phyloP scores from a whole-genome alignment of 2,113 vertebrate species.

The Craseonycteris thonglongyai region DNA sequence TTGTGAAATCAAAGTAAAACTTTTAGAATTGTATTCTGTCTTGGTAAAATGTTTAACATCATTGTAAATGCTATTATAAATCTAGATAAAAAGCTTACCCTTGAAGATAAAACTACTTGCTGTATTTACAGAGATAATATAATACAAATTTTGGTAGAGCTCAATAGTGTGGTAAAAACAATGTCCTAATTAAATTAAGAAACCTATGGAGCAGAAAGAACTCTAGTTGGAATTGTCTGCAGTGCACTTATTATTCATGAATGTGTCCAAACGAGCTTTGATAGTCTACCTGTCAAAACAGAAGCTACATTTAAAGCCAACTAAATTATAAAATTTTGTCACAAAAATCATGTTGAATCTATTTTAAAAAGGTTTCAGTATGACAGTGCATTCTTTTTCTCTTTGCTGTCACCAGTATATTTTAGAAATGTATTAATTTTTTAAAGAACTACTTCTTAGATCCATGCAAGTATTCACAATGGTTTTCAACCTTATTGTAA shows the following conservation, averaged over 20 bases:
- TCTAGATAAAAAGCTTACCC: not conserved
- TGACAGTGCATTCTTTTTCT: not conserved
- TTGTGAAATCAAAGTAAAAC: conserved; percentile 20
- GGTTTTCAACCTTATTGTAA: not conserved
- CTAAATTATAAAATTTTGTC: not conserved
- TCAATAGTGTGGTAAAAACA: not conserved
- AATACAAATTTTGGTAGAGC: not conserved
- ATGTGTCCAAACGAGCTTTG: not conserved
- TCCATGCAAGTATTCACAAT: not conserved
- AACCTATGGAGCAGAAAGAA: not conserved
- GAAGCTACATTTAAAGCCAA: not conserved
- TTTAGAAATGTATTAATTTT: not conserved
- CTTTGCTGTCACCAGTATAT: not conserved
- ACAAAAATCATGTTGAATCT: not conserved
- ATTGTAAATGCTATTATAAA: not conserved
- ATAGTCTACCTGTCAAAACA: not conserved
- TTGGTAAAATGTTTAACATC: not conserved
- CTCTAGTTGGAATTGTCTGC: not conserved
- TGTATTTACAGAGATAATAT: not conserved
- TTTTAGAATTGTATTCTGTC: not conserved
- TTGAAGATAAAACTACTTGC: not conserved
- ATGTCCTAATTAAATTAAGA: not conserved
- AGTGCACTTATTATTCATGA: not conserved
- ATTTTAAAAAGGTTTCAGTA: not conserved
- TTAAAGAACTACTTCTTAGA: not conserved